Evolutionary conservation across 2,113 vertebrate species (phyloP).

Genomic region (Podilymbus podiceps): DNA sequence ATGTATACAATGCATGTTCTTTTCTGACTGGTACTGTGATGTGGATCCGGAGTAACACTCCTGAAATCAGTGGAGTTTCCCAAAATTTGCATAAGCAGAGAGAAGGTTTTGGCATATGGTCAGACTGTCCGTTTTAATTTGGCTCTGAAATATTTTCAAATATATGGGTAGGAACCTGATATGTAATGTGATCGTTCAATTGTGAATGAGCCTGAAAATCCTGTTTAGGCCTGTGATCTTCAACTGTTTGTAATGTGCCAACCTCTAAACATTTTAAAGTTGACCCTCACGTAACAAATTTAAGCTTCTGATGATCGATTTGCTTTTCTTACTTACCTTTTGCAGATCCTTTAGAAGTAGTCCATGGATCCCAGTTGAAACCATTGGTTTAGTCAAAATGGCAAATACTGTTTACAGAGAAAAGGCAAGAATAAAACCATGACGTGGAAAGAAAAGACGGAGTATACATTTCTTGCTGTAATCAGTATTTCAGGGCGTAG

Average conservation of each 20-base stretch:
- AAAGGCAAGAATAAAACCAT: background rate
- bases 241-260: background rate
- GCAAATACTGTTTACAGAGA: background rate
- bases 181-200: background rate
- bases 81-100: background rate
- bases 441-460: background rate
- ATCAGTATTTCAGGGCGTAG: background rate
- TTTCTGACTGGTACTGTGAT: background rate
- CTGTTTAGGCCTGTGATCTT: background rate
- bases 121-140: background rate
- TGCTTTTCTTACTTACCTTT: constrained; percentile 34
- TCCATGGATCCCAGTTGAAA: background rate
- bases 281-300: background rate
- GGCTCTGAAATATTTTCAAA: constrained; percentile 12
- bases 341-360: background rate
- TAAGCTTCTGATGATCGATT: background rate
- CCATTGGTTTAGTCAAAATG: background rate
- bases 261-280: background rate
- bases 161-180: background rate
- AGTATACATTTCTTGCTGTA: background rate
- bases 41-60: background rate
- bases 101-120: background rate
- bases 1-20: background rate
- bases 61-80: background rate
- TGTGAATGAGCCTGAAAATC: background rate